Evolutionary conservation across 2,113 vertebrate species (phyloP), one percentile per base, ranked within the genome.

Genomic region (Siphamia tubifer): DNA sequence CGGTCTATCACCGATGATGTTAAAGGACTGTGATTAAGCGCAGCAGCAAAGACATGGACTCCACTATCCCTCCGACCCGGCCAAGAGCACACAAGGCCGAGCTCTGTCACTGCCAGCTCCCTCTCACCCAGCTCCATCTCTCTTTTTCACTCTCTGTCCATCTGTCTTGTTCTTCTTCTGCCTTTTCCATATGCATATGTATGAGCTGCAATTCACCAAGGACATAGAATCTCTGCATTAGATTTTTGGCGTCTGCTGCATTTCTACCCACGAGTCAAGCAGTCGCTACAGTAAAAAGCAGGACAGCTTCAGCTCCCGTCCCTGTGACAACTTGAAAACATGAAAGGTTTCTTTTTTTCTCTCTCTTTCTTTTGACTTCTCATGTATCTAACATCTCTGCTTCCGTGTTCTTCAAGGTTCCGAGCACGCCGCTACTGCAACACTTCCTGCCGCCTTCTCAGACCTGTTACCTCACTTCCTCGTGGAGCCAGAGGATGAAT

Each of bases 391-490:
- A 71, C 79, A 77, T 13, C 21, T 13, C 28, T 52, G 3, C 12
- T 16, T 7, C 6, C 28, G 52, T 51, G 64, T 23, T 9, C 44
- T 16, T 8, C 0, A 88, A 98, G 98, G 94, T 81, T 94, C 94
- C 48, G 96, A 99, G 80, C 96, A 96, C 58, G 91, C 92, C 0
- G 94, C 93, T 9, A 96, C 96, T 0, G 94, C 94, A 62, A 92
- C 95, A 0, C 90, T 95, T 34, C 94, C 96, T 0, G 95, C 93
- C 0, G 83, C 92, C 1, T 93, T 91, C 87, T 82, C 93, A 0
- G 98, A 99, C 81, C 91, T 97, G 82, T 93, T 99, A 79, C 98
- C 98, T 1, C 94, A 95, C 91, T 99, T 99, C 90, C 92, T 96
- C 86, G 92, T 98, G 83, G 98, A 99, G 77, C 98, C 98, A 0